phyloP scores from a whole-genome alignment of 2,888 invertebrate genomes.

The Aspidapion aeneum region DNA sequence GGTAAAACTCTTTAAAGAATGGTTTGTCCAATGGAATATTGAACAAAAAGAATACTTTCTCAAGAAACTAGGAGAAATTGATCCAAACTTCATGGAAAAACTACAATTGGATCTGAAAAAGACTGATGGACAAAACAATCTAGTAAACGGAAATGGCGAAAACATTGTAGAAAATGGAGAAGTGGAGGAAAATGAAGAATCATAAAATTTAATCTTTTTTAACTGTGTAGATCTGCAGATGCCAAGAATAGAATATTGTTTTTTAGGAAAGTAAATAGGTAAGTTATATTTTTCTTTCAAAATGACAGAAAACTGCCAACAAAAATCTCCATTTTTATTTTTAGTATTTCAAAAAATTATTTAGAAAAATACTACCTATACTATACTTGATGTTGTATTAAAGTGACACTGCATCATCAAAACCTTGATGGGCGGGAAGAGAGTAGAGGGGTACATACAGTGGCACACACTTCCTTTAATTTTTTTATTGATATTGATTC shows the following conservation, averaged over 20 bases:
- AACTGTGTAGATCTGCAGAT: neutral
- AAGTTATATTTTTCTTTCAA: too few species aligned
- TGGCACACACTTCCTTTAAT: too few species aligned
- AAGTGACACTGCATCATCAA: too few species aligned
- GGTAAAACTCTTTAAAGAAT: conserved; percentile 81
- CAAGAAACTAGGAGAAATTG: conserved; percentile 66
- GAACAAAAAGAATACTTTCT: conserved; percentile 69
- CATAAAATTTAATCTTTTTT: neutral
- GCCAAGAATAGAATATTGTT: too few species aligned
- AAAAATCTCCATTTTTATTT: too few species aligned
- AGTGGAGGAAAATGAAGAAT: neutral
- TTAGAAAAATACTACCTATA: too few species aligned
- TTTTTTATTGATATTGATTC: too few species aligned
- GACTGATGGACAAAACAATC: conserved; percentile 32
- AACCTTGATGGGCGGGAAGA: too few species aligned
- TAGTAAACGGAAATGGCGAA: conserved; percentile 8
- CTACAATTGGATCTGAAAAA: conserved; percentile 55
- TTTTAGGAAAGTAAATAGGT: neutral
- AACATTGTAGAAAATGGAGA: too few species aligned
- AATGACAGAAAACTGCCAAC: neutral
- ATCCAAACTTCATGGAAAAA: conserved; percentile 68
- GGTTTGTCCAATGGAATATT: conserved; percentile 75
- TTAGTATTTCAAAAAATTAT: too few species aligned
- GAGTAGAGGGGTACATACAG: too few species aligned
- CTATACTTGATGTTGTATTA: too few species aligned